A percentile compares a stretch with the other conserved stretches of the same genome.
Conservation (phyloP, 2,888 invertebrate species). For the Himalopsyche japonica region DNA sequence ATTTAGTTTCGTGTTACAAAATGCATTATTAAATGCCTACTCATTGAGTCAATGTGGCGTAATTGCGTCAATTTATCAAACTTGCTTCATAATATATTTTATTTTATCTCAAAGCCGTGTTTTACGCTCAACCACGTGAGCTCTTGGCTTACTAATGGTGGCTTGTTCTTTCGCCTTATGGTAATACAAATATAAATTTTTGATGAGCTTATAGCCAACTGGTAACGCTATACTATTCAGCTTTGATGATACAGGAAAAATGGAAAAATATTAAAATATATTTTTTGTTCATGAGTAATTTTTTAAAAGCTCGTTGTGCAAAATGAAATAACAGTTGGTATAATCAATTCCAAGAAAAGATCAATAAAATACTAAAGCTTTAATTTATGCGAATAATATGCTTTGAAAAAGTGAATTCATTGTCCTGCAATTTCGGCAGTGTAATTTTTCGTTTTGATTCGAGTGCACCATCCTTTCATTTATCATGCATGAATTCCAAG, state of each 20-base stretch:
- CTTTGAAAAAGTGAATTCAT: background rate
- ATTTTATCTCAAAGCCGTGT: background rate
- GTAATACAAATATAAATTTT: too few relatives aligned
- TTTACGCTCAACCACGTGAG: background rate
- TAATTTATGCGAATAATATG: too few relatives aligned
- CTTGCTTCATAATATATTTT: background rate
- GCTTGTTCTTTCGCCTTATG: too few relatives aligned
- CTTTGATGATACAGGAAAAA: too few relatives aligned
- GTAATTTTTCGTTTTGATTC: background rate
- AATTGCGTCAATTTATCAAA: conserved; percentile 24
- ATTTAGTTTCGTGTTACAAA: conserved; percentile 21
- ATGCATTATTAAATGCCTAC: conserved; percentile 26
- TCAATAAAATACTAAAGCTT: too few relatives aligned
- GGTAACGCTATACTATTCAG: too few relatives aligned
- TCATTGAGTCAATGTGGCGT: conserved; percentile 1
- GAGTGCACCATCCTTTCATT: background rate
- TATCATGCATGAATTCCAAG: background rate
- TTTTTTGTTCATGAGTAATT: too few relatives aligned
- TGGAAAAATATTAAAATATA: too few relatives aligned
- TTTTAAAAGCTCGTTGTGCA: too few relatives aligned
- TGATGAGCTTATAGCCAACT: too few relatives aligned
- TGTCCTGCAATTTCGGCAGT: background rate
- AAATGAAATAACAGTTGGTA: too few relatives aligned
- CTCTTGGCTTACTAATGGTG: background rate
- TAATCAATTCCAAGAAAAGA: too few relatives aligned